Conservation (phyloP, 2,888 invertebrate genomes). For the Sphaeridia pumilis region DNA sequence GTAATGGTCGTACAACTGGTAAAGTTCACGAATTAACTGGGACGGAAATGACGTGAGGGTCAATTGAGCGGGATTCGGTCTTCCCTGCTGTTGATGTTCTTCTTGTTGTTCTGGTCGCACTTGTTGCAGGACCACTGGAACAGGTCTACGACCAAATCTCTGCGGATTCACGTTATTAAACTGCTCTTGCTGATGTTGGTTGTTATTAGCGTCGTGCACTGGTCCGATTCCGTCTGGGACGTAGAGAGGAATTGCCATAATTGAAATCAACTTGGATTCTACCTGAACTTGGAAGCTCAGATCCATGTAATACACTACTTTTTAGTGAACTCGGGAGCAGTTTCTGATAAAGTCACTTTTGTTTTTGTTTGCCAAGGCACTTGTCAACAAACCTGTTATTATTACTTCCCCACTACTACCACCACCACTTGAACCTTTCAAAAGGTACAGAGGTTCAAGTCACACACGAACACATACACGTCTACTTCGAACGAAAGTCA, state of each 20-base stretch:
- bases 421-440: too few species aligned
- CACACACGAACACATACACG: too few species aligned
- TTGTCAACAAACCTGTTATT: too few species aligned
- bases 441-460: too few species aligned
- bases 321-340: too few species aligned
- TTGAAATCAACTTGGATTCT: conserved; percentile 8
- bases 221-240: conserved; percentile 22
- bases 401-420: too few species aligned
- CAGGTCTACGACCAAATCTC: background rate
- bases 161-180: background rate
- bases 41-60: conserved; percentile 1
- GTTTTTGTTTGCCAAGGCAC: too few species aligned
- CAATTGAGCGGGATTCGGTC: background rate
- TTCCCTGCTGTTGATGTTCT: background rate
- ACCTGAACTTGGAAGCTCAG: conserved; percentile 8
- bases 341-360: too few species aligned
- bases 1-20: conserved; percentile 6
- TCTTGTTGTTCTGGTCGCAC: too few species aligned
- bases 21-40: conserved; percentile 9
- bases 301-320: conserved; percentile 16
- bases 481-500: too few species aligned
- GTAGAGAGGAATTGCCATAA: conserved; percentile 22
- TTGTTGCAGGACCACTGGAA: too few species aligned
- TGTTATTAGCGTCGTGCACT: conserved; percentile 5
- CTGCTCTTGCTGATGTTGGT: background rate